Evolutionary conservation across 2,888 invertebrate species (phyloP).

Genomic region (Cinara cedri): DNA sequence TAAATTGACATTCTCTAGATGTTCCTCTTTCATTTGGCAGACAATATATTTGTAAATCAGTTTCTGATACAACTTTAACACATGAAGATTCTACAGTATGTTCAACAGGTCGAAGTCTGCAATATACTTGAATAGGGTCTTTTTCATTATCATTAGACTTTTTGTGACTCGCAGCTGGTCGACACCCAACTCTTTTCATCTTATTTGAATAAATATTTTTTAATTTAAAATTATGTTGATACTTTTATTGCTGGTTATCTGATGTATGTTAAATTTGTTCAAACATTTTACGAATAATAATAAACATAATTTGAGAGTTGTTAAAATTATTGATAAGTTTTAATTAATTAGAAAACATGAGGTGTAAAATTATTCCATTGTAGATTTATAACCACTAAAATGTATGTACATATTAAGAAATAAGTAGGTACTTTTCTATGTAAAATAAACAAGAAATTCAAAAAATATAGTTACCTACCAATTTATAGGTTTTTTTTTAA

Average conservation of each 20-base stretch:
- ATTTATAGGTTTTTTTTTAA: too few species aligned
- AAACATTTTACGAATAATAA: neutral
- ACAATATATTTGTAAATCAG: slow-evolving; percentile 71
- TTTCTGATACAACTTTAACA: slow-evolving; percentile 74
- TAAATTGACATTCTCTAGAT: slow-evolving; percentile 75
- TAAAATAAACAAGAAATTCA: too few species aligned
- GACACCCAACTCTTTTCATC: slow-evolving; percentile 47
- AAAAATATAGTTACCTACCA: too few species aligned
- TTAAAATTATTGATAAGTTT: too few species aligned
- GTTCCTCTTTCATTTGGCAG: slow-evolving; percentile 69
- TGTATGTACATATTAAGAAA: too few species aligned
- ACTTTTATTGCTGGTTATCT: too few species aligned
- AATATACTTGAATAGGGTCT: slow-evolving; percentile 88
- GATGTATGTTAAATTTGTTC: too few species aligned
- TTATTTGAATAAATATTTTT: neutral
- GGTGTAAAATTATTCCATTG: too few species aligned
- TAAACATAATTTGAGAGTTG: too few species aligned
- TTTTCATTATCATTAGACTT: slow-evolving; percentile 35
- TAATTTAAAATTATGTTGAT: neutral
- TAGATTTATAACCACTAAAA: too few species aligned
- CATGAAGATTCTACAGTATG: slow-evolving; percentile 68
- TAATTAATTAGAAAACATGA: too few species aligned
- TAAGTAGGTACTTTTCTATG: too few species aligned
- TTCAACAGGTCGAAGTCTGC: slow-evolving; percentile 78
- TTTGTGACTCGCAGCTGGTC: slow-evolving; percentile 25